Conservation (phyloP, 2,797 vertebrate genomes). For the Epinephelus coioides region DNA sequence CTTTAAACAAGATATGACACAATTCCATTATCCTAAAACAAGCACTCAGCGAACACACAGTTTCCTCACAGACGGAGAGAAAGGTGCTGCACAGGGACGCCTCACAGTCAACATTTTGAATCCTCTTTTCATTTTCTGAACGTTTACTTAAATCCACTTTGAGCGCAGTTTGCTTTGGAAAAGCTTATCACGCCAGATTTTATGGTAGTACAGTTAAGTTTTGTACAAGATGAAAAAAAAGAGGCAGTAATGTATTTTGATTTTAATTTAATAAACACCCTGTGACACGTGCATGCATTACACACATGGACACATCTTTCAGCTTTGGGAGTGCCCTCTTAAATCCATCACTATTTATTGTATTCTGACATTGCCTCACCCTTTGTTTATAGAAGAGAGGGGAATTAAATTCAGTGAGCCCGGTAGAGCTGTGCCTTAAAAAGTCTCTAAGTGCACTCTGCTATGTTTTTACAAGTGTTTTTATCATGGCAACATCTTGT, state of each 20-base stretch:
- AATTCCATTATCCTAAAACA: conserved; percentile 85
- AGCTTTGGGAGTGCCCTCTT: conserved; percentile 74
- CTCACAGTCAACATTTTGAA: conserved; percentile 57
- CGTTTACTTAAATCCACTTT: conserved; percentile 48
- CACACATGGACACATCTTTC: conserved; percentile 61
- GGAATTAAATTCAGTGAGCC: conserved; percentile 82
- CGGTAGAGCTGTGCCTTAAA: conserved; percentile 81
- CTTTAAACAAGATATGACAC: conserved; percentile 87
- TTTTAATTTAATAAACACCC: conserved; percentile 54
- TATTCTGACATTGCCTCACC: conserved; percentile 82
- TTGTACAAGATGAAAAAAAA: conserved; percentile 38
- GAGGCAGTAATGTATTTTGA: conserved; percentile 18
- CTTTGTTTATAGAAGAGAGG: conserved; percentile 87
- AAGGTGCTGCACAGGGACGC: conserved; percentile 46
- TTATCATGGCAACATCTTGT: conserved; percentile 99
- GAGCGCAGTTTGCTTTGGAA: background rate
- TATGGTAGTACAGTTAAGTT: background rate
- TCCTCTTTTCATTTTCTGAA: conserved; percentile 22
- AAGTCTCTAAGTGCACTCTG: conserved; percentile 92
- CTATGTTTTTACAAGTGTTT: conserved; percentile 99
- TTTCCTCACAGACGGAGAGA: conserved; percentile 55
- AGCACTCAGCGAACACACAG: conserved; percentile 58
- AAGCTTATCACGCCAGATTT: background rate
- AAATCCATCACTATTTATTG: conserved; percentile 83
- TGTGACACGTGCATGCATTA: conserved; percentile 29